A percentile compares a stretch with the other conserved stretches of the same genome.
phyloP scores from a whole-genome alignment of 2,888 invertebrate species.

The Furcula furcula region DNA sequence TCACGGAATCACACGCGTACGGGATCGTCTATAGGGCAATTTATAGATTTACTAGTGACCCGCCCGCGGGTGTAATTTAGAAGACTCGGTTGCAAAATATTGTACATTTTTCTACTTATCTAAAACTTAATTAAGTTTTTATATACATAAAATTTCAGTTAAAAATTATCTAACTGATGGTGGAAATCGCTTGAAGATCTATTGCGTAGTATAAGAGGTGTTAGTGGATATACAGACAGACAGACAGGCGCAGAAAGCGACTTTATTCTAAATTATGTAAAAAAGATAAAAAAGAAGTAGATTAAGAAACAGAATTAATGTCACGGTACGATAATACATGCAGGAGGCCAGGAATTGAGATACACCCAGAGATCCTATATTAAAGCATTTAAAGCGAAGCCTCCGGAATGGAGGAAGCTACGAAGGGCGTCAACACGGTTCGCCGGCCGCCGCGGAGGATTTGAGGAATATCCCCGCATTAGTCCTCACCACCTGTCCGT shows the following conservation, averaged over 20 bases:
- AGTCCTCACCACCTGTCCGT: constrained; percentile 63
- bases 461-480: constrained; percentile 58
- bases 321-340: background rate
- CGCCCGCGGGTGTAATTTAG: background rate
- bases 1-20: constrained; percentile 60
- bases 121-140: no score
- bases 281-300: no score
- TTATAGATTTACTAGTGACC: constrained; percentile 9
- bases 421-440: constrained; percentile 32
- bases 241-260: no score
- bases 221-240: no score
- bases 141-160: no score
- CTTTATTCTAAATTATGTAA: no score
- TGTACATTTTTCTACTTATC: no score
- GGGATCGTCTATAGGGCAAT: constrained; percentile 16
- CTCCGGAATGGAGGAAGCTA: constrained; percentile 28
- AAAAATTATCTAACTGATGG: no score
- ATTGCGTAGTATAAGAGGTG: no score
- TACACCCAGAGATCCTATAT: constrained; percentile 1
- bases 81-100: no score
- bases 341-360: constrained; percentile 5
- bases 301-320: no score
- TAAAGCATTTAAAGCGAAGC: constrained; percentile 17
- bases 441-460: constrained; percentile 37
- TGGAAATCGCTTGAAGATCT: no score